phyloP scores from a whole-genome alignment of 2,113 vertebrate genomes.

The Capreolus pygargus region DNA sequence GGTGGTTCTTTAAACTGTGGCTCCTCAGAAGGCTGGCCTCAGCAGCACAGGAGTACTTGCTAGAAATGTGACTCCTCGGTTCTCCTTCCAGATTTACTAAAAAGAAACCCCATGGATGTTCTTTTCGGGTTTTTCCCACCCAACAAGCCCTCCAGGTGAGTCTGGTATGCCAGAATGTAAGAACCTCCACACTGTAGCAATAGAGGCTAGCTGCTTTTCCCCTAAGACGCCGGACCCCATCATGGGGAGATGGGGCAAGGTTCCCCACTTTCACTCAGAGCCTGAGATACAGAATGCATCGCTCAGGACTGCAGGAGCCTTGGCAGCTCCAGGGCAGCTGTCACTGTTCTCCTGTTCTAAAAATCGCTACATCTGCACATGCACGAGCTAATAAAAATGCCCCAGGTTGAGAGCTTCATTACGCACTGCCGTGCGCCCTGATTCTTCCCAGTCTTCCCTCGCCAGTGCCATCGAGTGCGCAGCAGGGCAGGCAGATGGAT shows the following conservation, averaged over 20 bases:
- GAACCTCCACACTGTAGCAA: rapidly evolving
- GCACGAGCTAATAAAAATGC: constrained; percentile 59
- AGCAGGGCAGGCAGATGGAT: too few species aligned
- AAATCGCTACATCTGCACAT: constrained; percentile 62
- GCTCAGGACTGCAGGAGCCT: background rate
- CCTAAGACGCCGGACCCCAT: background rate
- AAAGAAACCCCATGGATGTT: background rate
- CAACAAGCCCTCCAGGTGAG: background rate
- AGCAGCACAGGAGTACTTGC: background rate
- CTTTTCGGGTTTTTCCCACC: background rate
- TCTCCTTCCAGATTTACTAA: background rate
- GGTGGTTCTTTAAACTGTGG: background rate
- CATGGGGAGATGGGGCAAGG: background rate
- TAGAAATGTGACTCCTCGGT: background rate
- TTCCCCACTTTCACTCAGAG: background rate
- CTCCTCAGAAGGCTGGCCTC: background rate
- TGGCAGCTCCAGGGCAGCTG: constrained; percentile 22
- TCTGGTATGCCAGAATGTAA: background rate
- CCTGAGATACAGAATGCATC: background rate
- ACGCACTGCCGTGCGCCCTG: background rate
- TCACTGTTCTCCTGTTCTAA: constrained; percentile 46
- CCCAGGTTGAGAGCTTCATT: constrained; percentile 29
- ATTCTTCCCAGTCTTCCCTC: background rate
- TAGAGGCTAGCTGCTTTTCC: background rate
- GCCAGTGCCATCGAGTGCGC: rapidly evolving